phyloP scores from a whole-genome alignment of 2,797 vertebrate species.

The Acipenser transmontanus region DNA sequence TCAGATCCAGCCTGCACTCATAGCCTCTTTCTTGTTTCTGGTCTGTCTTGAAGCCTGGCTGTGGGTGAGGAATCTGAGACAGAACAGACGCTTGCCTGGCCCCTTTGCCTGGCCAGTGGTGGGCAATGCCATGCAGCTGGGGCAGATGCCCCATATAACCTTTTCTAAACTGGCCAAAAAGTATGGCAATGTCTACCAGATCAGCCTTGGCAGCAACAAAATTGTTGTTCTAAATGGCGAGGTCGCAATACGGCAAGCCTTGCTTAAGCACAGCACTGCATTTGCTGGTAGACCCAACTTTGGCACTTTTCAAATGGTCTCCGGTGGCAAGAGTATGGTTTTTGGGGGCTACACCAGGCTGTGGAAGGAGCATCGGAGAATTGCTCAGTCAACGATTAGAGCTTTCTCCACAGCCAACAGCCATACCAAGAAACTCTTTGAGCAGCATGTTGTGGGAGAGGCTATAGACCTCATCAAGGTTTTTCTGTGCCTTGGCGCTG shows the following conservation, averaged over 20 bases:
- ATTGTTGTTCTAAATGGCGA: conserved; percentile 42
- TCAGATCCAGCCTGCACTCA: conserved; percentile 62
- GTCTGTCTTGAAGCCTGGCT: conserved; percentile 59
- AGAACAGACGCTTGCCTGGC: conserved; percentile 59
- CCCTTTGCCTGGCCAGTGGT: conserved; percentile 76
- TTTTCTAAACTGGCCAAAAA: conserved; percentile 60
- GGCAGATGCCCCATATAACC: conserved; percentile 72
- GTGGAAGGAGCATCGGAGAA: conserved; percentile 67
- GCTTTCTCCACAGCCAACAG: conserved; percentile 61
- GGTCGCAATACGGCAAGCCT: conserved; percentile 60
- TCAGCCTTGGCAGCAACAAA: conserved; percentile 61
- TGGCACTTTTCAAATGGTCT: conserved; percentile 56
- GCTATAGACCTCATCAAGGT: conserved; percentile 52
- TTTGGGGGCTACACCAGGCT: conserved; percentile 60
- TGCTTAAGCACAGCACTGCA: conserved; percentile 59
- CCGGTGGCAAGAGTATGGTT: conserved; percentile 60
- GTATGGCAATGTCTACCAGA: conserved; percentile 75
- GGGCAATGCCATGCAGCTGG: conserved; percentile 77
- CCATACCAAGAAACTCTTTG: conserved; percentile 55
- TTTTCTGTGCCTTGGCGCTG: conserved; percentile 44
- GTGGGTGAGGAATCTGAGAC: conserved; percentile 48
- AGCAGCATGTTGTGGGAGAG: conserved; percentile 65
- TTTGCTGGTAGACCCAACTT: conserved; percentile 81
- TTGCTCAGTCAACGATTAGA: conserved; percentile 65
- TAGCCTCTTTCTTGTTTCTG: conserved; percentile 61